Percentiles rank a stretch among this genome's conserved stretches.
Conservation (phyloP, 2,797 vertebrate species). For the Malacoraja senta region DNA sequence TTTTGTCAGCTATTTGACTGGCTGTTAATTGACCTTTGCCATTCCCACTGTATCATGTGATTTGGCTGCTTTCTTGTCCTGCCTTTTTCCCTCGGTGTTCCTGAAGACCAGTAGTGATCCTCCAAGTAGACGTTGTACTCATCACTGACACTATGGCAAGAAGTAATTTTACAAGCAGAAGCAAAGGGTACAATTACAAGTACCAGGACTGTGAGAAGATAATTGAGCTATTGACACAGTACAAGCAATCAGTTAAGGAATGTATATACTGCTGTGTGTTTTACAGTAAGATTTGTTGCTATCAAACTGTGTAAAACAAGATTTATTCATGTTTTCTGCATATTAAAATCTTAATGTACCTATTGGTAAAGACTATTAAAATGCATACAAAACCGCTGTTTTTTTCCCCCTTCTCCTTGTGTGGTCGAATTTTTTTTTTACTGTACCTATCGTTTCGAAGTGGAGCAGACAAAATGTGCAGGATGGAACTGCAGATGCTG, state of each 20-base stretch:
- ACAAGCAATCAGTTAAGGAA: conserved; percentile 66
- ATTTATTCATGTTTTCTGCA: conserved; percentile 81
- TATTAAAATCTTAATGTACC: conserved; percentile 81
- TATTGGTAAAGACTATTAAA: conserved; percentile 75
- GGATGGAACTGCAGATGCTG: too few relatives aligned
- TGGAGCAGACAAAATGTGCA: too few relatives aligned
- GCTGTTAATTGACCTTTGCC: conserved; percentile 51
- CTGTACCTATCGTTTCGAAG: not conserved
- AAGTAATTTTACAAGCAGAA: conserved; percentile 50
- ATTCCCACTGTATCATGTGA: conserved; percentile 63
- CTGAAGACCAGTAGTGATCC: conserved; percentile 55
- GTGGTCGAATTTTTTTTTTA: conserved; percentile 39
- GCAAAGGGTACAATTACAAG: conserved; percentile 57
- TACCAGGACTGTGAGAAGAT: conserved; percentile 61
- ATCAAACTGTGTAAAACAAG: conserved; percentile 79
- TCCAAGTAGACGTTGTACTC: conserved; percentile 50
- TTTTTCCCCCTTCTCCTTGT: not conserved
- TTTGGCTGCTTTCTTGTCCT: conserved; percentile 63
- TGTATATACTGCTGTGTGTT: conserved; percentile 78
- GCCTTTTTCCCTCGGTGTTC: conserved; percentile 52
- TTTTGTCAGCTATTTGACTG: conserved; percentile 49
- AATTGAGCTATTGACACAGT: conserved; percentile 64
- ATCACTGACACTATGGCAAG: conserved; percentile 57
- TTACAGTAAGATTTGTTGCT: conserved; percentile 78
- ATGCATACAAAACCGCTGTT: conserved; percentile 71